Evolutionary conservation across 2,113 vertebrate genomes (phyloP).

Genomic region (Stercorarius parasiticus): DNA sequence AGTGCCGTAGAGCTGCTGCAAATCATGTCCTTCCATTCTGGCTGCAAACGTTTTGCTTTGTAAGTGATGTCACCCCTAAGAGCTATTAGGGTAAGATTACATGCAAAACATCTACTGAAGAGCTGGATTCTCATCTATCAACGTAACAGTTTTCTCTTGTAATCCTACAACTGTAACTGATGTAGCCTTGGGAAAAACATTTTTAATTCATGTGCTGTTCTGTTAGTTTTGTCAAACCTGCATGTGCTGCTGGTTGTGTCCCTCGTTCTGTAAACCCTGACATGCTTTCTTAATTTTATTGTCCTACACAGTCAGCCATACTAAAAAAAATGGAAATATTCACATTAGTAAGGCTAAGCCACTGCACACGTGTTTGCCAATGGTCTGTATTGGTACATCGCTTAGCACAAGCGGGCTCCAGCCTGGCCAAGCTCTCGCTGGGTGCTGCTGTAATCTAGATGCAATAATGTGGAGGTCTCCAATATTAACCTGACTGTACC

Average conservation of each 20-base stretch:
- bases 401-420: not conserved
- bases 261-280: not conserved
- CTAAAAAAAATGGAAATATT: not conserved
- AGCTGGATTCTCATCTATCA: not conserved
- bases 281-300: not conserved
- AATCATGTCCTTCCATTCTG: not conserved
- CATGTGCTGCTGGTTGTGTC: not conserved
- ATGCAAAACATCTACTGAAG: not conserved
- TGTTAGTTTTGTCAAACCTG: not conserved
- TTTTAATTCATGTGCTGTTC: not conserved
- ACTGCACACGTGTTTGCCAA: not conserved
- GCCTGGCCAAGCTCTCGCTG: fast-evolving
- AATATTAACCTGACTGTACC: not conserved
- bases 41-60: not conserved
- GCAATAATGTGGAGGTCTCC: not conserved
- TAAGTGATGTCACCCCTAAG: not conserved
- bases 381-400: not conserved
- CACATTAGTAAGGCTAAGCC: not conserved
- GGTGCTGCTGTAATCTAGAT: not conserved
- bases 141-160: not conserved
- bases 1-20: not conserved
- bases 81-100: not conserved
- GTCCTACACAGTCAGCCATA: not conserved
- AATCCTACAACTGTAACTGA: not conserved
- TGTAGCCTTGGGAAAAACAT: not conserved